Evolutionary conservation across 2,888 invertebrate species (phyloP).

Genomic region (Anthrax anthrax): DNA sequence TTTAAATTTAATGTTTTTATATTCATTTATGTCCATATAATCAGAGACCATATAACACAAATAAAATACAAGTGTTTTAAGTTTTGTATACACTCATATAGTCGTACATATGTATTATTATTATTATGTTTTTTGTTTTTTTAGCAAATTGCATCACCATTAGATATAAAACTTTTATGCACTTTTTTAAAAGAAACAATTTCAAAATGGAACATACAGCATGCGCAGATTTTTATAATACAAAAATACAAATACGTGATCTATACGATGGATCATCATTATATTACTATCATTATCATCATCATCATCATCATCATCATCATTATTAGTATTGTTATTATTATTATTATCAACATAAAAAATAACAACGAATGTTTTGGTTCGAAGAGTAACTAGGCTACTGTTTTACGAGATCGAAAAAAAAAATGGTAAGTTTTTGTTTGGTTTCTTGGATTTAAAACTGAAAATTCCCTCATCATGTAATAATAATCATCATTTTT

Average conservation of each 20-base stretch:
- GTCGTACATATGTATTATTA: too few relatives aligned
- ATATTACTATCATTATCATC: background rate
- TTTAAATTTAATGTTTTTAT: too few relatives aligned
- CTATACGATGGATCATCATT: background rate
- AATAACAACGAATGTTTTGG: slow-evolving; percentile 9
- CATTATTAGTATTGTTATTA: background rate
- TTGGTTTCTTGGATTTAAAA: background rate
- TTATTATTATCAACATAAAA: background rate
- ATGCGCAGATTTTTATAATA: too few relatives aligned
- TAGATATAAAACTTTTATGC: too few relatives aligned
- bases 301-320: background rate
- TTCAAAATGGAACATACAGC: too few relatives aligned
- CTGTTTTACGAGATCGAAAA: slow-evolving; percentile 8
- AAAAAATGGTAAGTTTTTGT: background rate
- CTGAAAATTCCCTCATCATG: background rate
- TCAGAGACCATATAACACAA: too few relatives aligned
- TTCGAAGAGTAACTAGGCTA: slow-evolving; percentile 11
- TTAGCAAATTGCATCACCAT: too few relatives aligned
- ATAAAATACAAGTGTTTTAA: too few relatives aligned
- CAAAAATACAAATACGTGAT: too few relatives aligned
- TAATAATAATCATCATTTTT: background rate
- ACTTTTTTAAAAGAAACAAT: too few relatives aligned
- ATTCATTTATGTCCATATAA: background rate
- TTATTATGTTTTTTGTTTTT: too few relatives aligned
- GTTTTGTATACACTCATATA: too few relatives aligned